phyloP scores from a whole-genome alignment of 2,113 vertebrate species.

The Phaethon lepturus region DNA sequence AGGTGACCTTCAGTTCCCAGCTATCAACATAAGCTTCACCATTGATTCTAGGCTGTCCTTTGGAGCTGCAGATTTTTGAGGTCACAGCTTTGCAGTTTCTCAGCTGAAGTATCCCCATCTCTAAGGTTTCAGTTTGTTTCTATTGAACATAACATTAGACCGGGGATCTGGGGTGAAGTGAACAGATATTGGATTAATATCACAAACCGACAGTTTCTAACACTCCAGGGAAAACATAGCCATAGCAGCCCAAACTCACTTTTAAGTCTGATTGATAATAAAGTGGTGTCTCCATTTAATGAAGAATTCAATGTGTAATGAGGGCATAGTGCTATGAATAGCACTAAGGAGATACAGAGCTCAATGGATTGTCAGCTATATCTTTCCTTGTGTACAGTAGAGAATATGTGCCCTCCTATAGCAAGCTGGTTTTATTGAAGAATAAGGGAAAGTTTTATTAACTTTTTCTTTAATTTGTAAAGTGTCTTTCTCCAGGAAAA shows the following conservation, averaged over 20 bases:
- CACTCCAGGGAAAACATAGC: not conserved
- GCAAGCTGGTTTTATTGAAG: not conserved
- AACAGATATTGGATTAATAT: not conserved
- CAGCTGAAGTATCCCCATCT: not conserved
- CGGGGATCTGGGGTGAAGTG: not conserved
- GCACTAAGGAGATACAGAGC: not conserved
- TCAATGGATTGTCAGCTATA: not conserved
- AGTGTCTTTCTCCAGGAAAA: not conserved
- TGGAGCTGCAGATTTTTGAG: not conserved
- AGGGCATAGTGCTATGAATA: not conserved
- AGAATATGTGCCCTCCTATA: not conserved
- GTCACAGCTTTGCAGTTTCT: not conserved
- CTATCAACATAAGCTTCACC: not conserved
- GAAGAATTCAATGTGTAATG: conserved; percentile 7
- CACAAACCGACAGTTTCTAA: not conserved
- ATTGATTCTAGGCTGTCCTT: not conserved
- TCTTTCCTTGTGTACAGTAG: not conserved
- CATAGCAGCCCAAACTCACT: not conserved
- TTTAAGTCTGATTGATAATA: conserved; percentile 2
- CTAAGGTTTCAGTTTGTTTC: conserved; percentile 2
- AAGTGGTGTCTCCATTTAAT: conserved; percentile 21
- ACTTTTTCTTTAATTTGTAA: not conserved
- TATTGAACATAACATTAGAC: not conserved
- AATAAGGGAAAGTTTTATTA: not conserved
- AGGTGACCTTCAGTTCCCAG: not conserved